Evolutionary conservation across 2,888 invertebrate genomes (phyloP).

Genomic region (Limnephilus lunatus): DNA sequence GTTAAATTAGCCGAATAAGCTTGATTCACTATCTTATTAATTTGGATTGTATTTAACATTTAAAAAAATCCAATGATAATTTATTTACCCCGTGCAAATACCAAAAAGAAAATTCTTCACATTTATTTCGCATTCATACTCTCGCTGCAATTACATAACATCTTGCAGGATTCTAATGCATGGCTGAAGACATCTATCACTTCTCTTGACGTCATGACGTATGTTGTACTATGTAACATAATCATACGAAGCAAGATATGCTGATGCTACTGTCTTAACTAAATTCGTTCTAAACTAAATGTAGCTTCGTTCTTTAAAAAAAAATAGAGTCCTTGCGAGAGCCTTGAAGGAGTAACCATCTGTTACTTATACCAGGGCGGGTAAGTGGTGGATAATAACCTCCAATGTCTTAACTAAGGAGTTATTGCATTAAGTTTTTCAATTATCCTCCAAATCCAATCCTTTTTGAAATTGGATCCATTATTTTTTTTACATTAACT

Average conservation of each 20-base stretch:
- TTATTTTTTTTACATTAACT: too few relatives aligned
- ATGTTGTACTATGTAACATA: slow-evolving; percentile 11
- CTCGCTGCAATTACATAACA: slow-evolving; percentile 58
- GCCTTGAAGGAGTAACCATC: too few relatives aligned
- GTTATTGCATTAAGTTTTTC: not conserved
- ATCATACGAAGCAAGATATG: not conserved
- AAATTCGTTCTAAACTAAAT: too few relatives aligned
- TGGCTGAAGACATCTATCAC: slow-evolving; percentile 49
- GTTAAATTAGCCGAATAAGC: too few relatives aligned
- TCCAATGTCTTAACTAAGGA: not conserved
- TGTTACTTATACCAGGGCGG: too few relatives aligned
- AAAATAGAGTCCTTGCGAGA: too few relatives aligned
- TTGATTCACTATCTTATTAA: too few relatives aligned
- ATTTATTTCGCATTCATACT: not conserved
- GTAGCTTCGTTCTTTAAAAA: too few relatives aligned
- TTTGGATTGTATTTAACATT: too few relatives aligned
- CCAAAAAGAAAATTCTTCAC: not conserved
- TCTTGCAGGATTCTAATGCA: slow-evolving; percentile 54
- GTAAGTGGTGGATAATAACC: too few relatives aligned
- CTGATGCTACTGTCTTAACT: not conserved
- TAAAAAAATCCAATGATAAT: too few relatives aligned
- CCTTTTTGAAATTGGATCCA: too few relatives aligned
- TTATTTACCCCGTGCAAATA: not conserved
- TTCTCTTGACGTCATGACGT: slow-evolving; percentile 19
- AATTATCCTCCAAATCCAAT: not conserved